These are phyloP conservation scores for Odontomyia ornata DNA, from an alignment of 2,888 invertebrate species.

Conservation along the genomic window DNA sequence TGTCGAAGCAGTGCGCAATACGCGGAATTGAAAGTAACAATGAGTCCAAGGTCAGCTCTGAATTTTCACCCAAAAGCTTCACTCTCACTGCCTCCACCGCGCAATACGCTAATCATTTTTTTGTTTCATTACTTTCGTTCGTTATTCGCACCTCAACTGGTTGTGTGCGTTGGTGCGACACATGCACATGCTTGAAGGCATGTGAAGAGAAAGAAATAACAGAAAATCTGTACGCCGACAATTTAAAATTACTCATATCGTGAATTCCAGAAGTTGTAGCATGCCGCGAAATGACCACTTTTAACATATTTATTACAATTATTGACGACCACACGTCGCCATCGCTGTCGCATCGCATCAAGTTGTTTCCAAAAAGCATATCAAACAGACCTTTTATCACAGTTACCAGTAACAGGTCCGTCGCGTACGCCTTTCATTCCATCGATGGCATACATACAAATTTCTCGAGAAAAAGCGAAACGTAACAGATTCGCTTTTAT, in stretches of 20 bases:
- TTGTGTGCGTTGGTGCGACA: not conserved
- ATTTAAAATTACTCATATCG: constrained; percentile 5
- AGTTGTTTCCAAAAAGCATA: not conserved
- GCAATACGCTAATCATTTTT: constrained; percentile 4
- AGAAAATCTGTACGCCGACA: not conserved
- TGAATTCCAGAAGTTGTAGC: not conserved
- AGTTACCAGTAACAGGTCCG: not conserved
- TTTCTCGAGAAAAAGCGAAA: constrained; percentile 6
- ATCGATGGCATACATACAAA: constrained; percentile 5
- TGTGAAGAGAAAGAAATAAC: too few species aligned
- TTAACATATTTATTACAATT: not conserved
- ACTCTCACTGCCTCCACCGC: constrained; percentile 33
- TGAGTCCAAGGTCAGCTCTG: constrained; percentile 39
- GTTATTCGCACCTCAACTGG: not conserved
- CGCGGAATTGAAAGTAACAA: constrained; percentile 45
- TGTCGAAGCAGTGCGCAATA: constrained; percentile 17
- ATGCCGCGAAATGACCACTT: not conserved
- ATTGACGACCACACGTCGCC: too few species aligned
- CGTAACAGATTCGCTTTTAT: not conserved
- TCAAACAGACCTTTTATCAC: not conserved
- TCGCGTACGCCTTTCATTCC: not conserved
- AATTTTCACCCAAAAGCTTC: constrained; percentile 40
- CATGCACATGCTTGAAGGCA: too few species aligned
- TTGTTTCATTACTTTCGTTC: not conserved
- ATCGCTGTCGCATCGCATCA: not conserved